Percentiles rank a stretch among this genome's conserved stretches.
Conservation (phyloP, 2,797 vertebrate genomes). For the Erpetoichthys calabaricus region DNA sequence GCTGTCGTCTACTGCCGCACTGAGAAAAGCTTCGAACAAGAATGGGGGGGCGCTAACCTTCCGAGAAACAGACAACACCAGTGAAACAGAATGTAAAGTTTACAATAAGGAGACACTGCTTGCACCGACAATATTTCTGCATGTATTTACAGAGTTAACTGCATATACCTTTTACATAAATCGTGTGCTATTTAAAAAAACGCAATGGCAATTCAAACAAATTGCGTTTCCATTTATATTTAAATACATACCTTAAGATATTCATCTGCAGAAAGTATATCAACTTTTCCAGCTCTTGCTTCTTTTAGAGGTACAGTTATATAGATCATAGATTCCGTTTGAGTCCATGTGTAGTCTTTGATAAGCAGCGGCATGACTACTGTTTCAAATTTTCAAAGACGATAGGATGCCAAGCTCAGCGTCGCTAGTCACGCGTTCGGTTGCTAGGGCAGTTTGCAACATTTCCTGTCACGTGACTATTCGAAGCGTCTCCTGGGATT, state of each 20-base stretch:
- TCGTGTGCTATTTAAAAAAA: too few relatives aligned
- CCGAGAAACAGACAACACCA: background rate
- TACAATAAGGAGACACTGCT: background rate
- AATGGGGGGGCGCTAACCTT: slow-evolving; percentile 77
- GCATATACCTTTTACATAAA: background rate
- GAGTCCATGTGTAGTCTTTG: slow-evolving; percentile 62
- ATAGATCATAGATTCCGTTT: slow-evolving; percentile 48
- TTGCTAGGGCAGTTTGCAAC: slow-evolving; percentile 17
- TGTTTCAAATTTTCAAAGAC: too few relatives aligned
- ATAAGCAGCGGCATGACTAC: slow-evolving; percentile 53
- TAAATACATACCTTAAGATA: slow-evolving; percentile 68
- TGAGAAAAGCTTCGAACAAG: slow-evolving; percentile 75
- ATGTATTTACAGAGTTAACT: background rate
- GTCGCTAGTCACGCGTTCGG: background rate
- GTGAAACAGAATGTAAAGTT: background rate
- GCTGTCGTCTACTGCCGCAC: slow-evolving; percentile 61
- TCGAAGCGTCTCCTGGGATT: too few relatives aligned
- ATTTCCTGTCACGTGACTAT: slow-evolving; percentile 1
- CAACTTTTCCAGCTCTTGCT: slow-evolving; percentile 29
- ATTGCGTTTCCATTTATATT: too few relatives aligned
- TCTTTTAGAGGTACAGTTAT: slow-evolving; percentile 65
- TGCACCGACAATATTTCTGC: background rate
- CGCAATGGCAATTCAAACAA: too few relatives aligned
- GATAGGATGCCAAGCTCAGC: too few relatives aligned
- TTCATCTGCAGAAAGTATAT: slow-evolving; percentile 60